Percentiles rank a stretch among this genome's conserved stretches.
phyloP scores from a whole-genome alignment of 2,888 invertebrate genomes.

The Willowsia nigromaculata region DNA sequence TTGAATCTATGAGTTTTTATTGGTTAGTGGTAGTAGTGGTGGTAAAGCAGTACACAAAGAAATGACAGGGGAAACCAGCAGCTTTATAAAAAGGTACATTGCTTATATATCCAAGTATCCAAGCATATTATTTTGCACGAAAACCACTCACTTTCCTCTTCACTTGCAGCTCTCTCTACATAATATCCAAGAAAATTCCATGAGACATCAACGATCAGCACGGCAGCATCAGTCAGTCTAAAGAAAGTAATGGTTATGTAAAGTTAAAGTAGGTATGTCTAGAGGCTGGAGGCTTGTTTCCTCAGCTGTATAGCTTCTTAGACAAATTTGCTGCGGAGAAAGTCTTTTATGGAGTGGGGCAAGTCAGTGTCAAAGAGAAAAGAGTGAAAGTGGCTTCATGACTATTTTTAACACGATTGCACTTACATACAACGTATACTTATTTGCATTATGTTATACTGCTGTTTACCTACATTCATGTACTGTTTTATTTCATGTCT shows the following conservation, averaged over 20 bases:
- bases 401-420: background rate
- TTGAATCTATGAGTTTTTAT: background rate
- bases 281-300: too few species aligned
- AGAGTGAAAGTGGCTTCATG: conserved; percentile 1
- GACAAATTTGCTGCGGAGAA: background rate
- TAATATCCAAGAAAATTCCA: conserved; percentile 52
- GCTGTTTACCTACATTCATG: background rate
- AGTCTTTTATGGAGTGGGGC: background rate
- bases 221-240: background rate
- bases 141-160: conserved; percentile 13
- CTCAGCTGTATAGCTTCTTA: background rate
- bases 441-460: too few species aligned
- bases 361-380: background rate
- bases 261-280: background rate
- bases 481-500: too few species aligned
- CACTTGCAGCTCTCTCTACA: conserved; percentile 13
- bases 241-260: background rate
- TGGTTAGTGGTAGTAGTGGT: background rate
- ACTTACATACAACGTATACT: background rate
- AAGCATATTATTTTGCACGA: background rate
- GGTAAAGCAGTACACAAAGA: background rate
- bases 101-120: background rate
- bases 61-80: conserved; percentile 27
- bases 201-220: conserved; percentile 34
- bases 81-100: background rate